These are phyloP conservation scores for Microplitis deprimator DNA, from an alignment of 2,888 invertebrate genomes.

Conservation along the genomic window DNA sequence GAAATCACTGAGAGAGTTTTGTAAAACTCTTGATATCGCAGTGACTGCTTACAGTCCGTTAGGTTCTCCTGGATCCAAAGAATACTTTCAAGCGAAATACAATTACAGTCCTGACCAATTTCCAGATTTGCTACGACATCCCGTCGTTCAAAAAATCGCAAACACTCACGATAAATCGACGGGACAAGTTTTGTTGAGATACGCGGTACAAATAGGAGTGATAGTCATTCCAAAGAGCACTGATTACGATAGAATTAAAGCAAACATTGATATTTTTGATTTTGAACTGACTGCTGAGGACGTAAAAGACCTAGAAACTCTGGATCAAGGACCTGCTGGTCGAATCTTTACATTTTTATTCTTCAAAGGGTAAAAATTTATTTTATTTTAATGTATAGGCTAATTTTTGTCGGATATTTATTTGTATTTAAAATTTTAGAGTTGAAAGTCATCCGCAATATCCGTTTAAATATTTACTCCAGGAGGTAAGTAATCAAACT, in stretches of 20 bases:
- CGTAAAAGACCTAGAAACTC: conserved; percentile 72
- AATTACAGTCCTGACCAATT: conserved; percentile 61
- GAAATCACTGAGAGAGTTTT: conserved; percentile 76
- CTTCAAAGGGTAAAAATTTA: conserved; percentile 65
- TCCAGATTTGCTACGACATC: conserved; percentile 77
- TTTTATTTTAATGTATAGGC: background rate
- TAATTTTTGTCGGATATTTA: conserved; percentile 1
- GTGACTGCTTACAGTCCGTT: conserved; percentile 82
- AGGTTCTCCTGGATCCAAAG: conserved; percentile 80
- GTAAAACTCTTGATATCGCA: conserved; percentile 76
- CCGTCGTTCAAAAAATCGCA: conserved; percentile 75
- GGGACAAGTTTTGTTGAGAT: conserved; percentile 82
- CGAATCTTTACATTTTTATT: conserved; percentile 79
- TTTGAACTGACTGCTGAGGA: conserved; percentile 76
- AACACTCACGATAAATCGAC: conserved; percentile 76
- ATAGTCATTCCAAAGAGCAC: conserved; percentile 86
- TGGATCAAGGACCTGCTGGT: conserved; percentile 77
- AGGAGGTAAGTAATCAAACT: background rate
- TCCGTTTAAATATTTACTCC: conserved; percentile 73
- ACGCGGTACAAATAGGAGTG: conserved; percentile 78
- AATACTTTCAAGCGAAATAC: conserved; percentile 66
- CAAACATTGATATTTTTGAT: conserved; percentile 80
- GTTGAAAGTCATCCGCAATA: conserved; percentile 81
- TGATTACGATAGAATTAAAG: conserved; percentile 78
- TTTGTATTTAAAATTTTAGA: conserved; percentile 62